These are phyloP conservation scores for Rhagologus leucostigma DNA, from an alignment of 2,113 vertebrate genomes.

Conservation along the genomic window DNA sequence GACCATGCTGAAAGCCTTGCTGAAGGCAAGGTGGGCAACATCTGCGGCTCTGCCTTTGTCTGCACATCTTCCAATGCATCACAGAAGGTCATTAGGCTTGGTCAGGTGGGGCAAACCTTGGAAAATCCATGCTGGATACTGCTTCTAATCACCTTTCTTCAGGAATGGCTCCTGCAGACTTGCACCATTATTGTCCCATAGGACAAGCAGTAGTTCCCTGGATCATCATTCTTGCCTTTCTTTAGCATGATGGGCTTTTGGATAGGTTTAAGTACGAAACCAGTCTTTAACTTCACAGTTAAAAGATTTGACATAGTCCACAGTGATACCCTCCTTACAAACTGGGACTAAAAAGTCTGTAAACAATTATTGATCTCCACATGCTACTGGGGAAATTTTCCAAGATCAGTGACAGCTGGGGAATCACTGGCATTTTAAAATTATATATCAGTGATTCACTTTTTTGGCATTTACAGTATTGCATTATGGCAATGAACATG, in stretches of 20 bases:
- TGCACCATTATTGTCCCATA: not conserved
- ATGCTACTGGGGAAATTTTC: constrained; percentile 58
- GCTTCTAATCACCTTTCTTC: not conserved
- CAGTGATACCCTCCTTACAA: not conserved
- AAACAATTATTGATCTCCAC: constrained; percentile 57
- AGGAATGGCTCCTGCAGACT: not conserved
- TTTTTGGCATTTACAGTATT: constrained; percentile 40
- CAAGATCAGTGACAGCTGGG: constrained; percentile 53
- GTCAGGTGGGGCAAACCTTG: not conserved
- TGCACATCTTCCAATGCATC: not conserved
- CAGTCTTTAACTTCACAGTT: not conserved
- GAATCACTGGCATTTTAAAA: constrained; percentile 59
- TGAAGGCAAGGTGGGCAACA: not conserved
- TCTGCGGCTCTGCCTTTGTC: not conserved
- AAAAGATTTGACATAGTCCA: constrained; percentile 31
- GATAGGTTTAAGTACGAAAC: not conserved
- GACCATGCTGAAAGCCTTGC: not conserved
- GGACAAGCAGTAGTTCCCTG: not conserved
- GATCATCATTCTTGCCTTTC: not conserved
- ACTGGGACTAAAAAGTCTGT: constrained; percentile 41
- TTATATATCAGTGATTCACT: constrained; percentile 35
- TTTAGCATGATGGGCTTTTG: not conserved
- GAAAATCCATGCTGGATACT: not conserved
- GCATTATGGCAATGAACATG: constrained; percentile 23
- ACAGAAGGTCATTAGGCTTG: not conserved